These are phyloP conservation scores for Apis laboriosa DNA, from an alignment of 1,140 invertebrate genomes.

Conservation along the genomic window DNA sequence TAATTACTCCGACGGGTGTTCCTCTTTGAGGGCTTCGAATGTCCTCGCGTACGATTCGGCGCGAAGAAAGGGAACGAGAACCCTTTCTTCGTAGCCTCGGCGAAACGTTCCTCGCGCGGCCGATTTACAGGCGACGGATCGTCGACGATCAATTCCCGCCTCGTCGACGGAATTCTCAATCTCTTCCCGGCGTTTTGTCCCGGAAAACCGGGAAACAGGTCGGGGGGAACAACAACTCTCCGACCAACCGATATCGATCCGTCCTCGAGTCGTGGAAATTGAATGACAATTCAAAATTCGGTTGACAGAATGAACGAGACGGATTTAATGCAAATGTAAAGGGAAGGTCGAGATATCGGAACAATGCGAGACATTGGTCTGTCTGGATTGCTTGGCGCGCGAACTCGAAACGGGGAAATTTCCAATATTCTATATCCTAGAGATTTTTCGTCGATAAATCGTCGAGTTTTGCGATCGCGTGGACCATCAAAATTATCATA, in stretches of 20 bases:
- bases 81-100: neutral
- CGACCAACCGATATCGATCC: too few relatives aligned
- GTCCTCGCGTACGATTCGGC: slow-evolving; percentile 22
- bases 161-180: neutral
- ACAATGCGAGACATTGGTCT: neutral
- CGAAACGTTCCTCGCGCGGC: neutral
- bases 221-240: neutral
- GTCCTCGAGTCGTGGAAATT: neutral
- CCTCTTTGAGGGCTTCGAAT: slow-evolving; percentile 35
- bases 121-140: neutral
- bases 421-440: neutral
- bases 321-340: neutral
- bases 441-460: too few relatives aligned
- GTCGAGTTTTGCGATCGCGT: too few relatives aligned
- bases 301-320: neutral
- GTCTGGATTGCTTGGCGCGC: too few relatives aligned
- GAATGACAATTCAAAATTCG: neutral
- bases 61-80: neutral
- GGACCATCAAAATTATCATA: neutral
- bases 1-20: slow-evolving; percentile 27
- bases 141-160: slow-evolving; percentile 9
- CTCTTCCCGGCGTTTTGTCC: neutral
- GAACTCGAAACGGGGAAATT: neutral
- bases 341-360: neutral
- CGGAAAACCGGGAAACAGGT: too few relatives aligned